Evolutionary conservation across 2,113 vertebrate species (phyloP).

Genomic region (Patagioenas fasciata): DNA sequence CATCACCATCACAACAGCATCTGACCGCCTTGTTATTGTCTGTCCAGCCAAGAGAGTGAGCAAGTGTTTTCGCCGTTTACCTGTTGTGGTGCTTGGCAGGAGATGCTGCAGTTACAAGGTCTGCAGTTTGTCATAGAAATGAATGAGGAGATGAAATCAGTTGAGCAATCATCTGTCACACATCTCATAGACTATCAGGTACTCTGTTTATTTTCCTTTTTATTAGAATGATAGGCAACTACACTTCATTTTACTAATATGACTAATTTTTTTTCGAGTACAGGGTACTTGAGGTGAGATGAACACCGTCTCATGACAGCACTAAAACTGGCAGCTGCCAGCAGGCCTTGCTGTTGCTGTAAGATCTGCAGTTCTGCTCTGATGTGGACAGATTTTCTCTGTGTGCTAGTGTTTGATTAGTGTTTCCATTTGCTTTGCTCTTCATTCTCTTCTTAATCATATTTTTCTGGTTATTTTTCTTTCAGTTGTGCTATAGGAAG

Average conservation of each 20-base stretch:
- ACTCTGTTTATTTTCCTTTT: neutral
- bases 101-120: neutral
- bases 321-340: slow-evolving; percentile 3
- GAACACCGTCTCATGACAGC: neutral
- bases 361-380: neutral
- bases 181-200: neutral
- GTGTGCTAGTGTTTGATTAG: neutral
- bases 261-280: slow-evolving; percentile 21
- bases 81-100: neutral
- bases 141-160: neutral
- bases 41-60: neutral
- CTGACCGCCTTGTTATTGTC: neutral
- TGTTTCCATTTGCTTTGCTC: neutral
- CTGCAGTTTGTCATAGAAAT: neutral
- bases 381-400: neutral
- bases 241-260: neutral
- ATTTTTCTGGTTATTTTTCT: neutral
- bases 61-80: neutral
- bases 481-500: neutral
- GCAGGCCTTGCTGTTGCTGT: neutral
- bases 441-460: neutral
- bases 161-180: neutral
- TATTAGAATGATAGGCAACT: neutral
- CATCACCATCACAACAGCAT: neutral
- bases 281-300: neutral